Percentiles rank a stretch among this genome's conserved stretches.
Evolutionary conservation across 2,113 vertebrate species (phyloP).

Genomic region (Canis aureus): DNA sequence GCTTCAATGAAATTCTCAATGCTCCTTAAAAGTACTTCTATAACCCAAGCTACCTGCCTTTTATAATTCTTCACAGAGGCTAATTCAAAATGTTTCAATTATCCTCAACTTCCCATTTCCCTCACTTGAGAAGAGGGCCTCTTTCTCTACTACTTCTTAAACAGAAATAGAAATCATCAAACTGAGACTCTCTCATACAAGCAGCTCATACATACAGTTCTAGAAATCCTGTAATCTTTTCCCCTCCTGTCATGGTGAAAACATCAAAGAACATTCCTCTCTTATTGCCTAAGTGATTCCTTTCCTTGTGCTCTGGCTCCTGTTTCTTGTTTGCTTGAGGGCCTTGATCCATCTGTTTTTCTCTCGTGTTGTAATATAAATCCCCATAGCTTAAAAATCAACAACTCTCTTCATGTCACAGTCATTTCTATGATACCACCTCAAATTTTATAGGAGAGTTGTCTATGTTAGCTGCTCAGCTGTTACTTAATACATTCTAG

Average conservation of each 20-base stretch:
- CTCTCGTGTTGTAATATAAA: background rate
- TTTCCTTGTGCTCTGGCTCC: background rate
- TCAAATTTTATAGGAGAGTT: background rate
- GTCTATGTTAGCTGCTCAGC: background rate
- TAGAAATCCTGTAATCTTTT: background rate
- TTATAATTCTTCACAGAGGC: background rate
- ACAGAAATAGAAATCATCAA: background rate
- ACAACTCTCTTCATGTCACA: background rate
- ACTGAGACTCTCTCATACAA: background rate
- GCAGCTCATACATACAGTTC: background rate
- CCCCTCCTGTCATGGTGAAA: background rate
- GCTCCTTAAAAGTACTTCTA: background rate
- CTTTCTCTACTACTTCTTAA: background rate
- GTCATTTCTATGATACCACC: background rate
- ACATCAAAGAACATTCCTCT: background rate
- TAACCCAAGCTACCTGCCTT: background rate
- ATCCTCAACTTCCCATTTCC: background rate
- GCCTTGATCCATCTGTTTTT: background rate
- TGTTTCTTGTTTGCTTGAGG: background rate
- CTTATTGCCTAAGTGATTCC: background rate
- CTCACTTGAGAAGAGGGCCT: background rate
- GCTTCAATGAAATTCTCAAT: background rate
- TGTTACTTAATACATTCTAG: background rate
- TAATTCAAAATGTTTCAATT: background rate
- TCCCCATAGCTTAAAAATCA: background rate